Base-by-base conservation (phyloP, 2,888 invertebrate genomes). In the Chamaedrilus cognettii region DNA sequence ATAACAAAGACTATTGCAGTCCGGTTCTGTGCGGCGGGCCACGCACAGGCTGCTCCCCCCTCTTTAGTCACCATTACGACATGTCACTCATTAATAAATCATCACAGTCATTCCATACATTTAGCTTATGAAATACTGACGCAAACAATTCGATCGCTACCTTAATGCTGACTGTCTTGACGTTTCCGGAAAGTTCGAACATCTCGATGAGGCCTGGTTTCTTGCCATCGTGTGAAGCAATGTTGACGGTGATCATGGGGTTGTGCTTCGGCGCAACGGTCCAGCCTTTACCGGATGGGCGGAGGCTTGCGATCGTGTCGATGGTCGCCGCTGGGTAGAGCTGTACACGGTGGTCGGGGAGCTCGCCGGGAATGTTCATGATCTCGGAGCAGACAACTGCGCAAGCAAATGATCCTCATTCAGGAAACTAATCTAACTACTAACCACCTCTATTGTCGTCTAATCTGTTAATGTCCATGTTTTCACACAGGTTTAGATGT, bases 131-230 rank as follows among this genome's bases (percentile, higher is more conserved):
- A n/a, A n/a, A n/a, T n/a, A n/a, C n/a, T n/a, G n/a, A n/a, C n/a
- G n/a, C n/a, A n/a, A n/a, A n/a, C n/a, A n/a, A n/a, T n/a, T n/a
- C n/a, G n/a, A n/a, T n/a, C n/a, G n/a, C n/a, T 7, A 42, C 19
- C 26, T 52, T 26, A 23, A 52, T 23, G 15, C 26, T 52, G 51
- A 62, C 49, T 11, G 31, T 49, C 51, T 62, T 62, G 11, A 62
- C 51, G 49, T 62, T 62, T 28, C 62, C 62, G 62, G 19, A n/a
- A 51, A 62, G 15, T 30, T 7, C 32, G 50, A 62, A 5, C 28
- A 31, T 28, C 19, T 62, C 62, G 28, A 62, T 15, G 51, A 62
- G 52, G 1, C 50, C 32, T 51, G 60, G 49, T 2, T 26, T 60
- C 42, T 26, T 42, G 23, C 31, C 31, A 31, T 60, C 60, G 28